Percentiles rank a stretch among this genome's conserved stretches.
These are phyloP conservation scores for Chaitophorus viminalis DNA, from an alignment of 2,888 invertebrate genomes.

Conservation along the genomic window DNA sequence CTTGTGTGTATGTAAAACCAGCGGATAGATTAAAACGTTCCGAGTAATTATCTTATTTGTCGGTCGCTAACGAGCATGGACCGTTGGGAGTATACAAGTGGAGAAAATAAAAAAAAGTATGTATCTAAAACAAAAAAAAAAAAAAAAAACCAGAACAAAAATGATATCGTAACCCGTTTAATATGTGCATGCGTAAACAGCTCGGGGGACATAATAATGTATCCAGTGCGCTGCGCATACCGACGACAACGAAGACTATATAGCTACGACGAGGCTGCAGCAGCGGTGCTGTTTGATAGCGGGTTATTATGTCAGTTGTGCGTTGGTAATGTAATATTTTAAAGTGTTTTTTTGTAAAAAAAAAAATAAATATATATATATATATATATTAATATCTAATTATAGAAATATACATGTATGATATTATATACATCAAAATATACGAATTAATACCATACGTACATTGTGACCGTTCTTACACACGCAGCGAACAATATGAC, in stretches of 20 bases:
- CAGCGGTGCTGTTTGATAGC: constrained; percentile 20
- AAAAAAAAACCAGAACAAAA: constrained; percentile 33
- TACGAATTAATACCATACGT: too few relatives aligned
- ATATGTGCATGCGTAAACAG: constrained; percentile 20
- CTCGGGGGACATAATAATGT: constrained; percentile 46
- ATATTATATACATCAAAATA: too few relatives aligned
- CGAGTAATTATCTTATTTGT: constrained; percentile 51
- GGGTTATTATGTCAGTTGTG: constrained; percentile 27
- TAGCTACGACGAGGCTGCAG: neutral
- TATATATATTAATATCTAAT: too few relatives aligned
- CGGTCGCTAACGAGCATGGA: constrained; percentile 28
- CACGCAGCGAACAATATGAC: too few relatives aligned
- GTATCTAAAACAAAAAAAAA: constrained; percentile 1
- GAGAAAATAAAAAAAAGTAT: constrained; percentile 4
- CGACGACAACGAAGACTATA: neutral
- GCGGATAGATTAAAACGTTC: constrained; percentile 39
- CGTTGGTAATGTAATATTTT: neutral
- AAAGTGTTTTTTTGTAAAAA: too few relatives aligned
- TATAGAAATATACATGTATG: too few relatives aligned
- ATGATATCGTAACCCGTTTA: constrained; percentile 45
- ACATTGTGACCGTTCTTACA: too few relatives aligned
- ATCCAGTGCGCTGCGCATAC: constrained; percentile 36
- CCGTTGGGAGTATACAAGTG: neutral
- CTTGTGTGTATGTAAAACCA: neutral
- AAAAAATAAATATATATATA: too few relatives aligned